Conservation (phyloP, 2,113 vertebrate species). For the Chrysochloris asiatica region DNA sequence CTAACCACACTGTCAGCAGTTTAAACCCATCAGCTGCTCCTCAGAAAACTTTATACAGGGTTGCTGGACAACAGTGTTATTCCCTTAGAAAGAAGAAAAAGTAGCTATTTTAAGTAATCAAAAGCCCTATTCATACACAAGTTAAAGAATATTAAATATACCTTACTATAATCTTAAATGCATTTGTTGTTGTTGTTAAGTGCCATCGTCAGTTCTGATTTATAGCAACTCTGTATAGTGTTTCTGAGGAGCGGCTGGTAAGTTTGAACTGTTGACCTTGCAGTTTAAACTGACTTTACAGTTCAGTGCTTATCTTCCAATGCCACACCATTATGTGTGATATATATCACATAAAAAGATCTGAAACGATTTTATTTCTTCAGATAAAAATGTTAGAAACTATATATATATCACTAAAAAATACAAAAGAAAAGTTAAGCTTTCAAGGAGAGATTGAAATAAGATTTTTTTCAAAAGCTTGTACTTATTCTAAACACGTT, state of each 20-base stretch:
- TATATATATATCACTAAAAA: slow-evolving; percentile 18
- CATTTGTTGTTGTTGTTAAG: no score
- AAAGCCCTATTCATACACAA: slow-evolving; percentile 34
- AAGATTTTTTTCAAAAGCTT: slow-evolving; percentile 54
- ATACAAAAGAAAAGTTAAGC: not conserved
- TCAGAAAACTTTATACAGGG: no score
- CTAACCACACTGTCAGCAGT: no score
- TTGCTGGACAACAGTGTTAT: no score
- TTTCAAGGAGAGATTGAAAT: slow-evolving; percentile 17
- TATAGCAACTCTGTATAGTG: no score
- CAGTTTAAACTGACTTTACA: no score
- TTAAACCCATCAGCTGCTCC: no score
- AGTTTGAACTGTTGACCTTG: no score
- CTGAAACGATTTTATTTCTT: slow-evolving; percentile 20
- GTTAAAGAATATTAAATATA: slow-evolving; percentile 33
- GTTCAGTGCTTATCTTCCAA: no score
- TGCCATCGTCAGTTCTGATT: no score
- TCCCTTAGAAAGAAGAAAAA: slow-evolving; percentile 33
- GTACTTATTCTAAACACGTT: slow-evolving; percentile 24
- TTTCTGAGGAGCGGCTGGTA: no score
- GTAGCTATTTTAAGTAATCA: slow-evolving; percentile 38
- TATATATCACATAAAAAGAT: slow-evolving; percentile 21
- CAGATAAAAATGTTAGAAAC: slow-evolving; percentile 39
- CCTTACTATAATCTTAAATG: slow-evolving; percentile 48
- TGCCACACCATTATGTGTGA: not conserved